Base-by-base conservation (phyloP, 2,113 vertebrate genomes). In the Physeter macrocephalus region DNA sequence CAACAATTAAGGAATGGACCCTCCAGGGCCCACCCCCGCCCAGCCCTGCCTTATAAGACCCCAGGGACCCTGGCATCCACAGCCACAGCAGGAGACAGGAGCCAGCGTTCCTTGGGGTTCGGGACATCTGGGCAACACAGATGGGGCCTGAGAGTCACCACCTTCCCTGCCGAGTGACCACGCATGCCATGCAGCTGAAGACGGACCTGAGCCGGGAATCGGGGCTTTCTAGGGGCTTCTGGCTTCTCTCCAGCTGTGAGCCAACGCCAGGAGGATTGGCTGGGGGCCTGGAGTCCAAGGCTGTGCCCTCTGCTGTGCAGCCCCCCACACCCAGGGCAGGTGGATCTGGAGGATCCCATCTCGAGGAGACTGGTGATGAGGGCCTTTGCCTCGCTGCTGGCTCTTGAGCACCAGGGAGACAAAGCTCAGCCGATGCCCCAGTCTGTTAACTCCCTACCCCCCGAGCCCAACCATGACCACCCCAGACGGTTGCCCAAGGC, bases 21-120 rank as follows among this genome's bases (percentile, higher is more conserved):
- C 89, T 93, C 31, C 25, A 31, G 95, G 97, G 77, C 64, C 91
- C 95, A 92, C 97, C 96, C 97, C 96, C 95, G 88, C 67, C 78
- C 41, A 59, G 77, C 64, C 15, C 78, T 5, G 64, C 95, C 54
- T 90, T 97, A 98, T 98, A 96, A 97, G 91, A 93, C 94, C 90
- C 94, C 41, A 46, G 96, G 31, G 85, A 89, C 91, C 84, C 84
- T 71, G 67, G 82, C 81, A 27, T 61, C n/a, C 52, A 36, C 8
- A 4, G 77, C 36, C 83, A 82, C 8, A 88, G 94, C 69, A n/a
- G 72, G 83, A 90, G 54, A 14, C 82, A 25, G 83, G 67, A 85
- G 74, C 80, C 43, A 20, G 62, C 3, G 2, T 39, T 46, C 17
- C n/a, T 61, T 3, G 8, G 46, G 31, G 34, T 10, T 71, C 43